Conservation (phyloP, 1,140 invertebrate species). For the Batillaria attramentaria region DNA sequence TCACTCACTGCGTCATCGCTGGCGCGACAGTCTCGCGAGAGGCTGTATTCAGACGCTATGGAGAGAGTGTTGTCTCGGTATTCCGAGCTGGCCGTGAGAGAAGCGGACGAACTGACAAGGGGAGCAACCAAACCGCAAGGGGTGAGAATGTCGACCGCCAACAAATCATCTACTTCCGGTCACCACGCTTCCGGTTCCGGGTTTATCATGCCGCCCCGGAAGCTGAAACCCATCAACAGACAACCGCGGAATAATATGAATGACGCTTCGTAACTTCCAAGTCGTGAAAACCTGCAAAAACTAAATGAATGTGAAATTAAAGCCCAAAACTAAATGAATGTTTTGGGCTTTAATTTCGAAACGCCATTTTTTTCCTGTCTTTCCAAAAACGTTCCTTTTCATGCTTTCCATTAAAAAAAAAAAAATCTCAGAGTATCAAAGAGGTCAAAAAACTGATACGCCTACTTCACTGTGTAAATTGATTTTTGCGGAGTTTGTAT, state of each 20-base stretch:
- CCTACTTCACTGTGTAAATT: too few species aligned
- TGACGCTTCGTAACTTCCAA: not conserved
- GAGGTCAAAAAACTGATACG: too few species aligned
- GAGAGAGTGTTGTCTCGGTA: conserved; percentile 30
- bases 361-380: too few species aligned
- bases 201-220: not conserved
- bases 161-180: not conserved
- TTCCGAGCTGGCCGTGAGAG: conserved; percentile 21
- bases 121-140: not conserved
- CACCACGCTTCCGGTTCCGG: not conserved
- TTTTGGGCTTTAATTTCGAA: too few species aligned
- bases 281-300: too few species aligned
- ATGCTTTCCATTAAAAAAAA: too few species aligned
- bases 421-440: too few species aligned
- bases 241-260: not conserved
- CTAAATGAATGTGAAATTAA: too few species aligned
- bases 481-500: too few species aligned
- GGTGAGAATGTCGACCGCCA: too few species aligned
- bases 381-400: too few species aligned
- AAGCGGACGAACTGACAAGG: not conserved
- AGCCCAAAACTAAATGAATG: too few species aligned
- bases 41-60: conserved; percentile 30
- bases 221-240: conserved; percentile 23
- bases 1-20: not conserved
- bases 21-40: not conserved